phyloP scores from a whole-genome alignment of 2,888 invertebrate genomes.

The Thymelicus sylvestris region DNA sequence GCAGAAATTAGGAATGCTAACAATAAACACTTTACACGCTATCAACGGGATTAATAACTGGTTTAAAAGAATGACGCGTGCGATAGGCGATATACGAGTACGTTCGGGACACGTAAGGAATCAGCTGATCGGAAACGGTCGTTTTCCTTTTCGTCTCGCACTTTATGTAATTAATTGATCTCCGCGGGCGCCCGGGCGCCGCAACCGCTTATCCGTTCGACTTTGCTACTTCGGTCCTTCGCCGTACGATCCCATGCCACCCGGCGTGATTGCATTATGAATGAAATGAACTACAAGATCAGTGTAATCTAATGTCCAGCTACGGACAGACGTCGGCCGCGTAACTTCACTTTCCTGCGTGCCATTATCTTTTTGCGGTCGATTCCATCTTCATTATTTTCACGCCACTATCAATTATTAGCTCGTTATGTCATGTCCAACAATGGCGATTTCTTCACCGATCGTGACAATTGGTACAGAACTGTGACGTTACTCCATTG shows the following conservation, averaged over 20 bases:
- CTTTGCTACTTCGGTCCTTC: constrained; percentile 58
- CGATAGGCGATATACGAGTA: constrained; percentile 49
- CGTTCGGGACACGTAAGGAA: constrained; percentile 61
- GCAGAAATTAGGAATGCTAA: too few species aligned
- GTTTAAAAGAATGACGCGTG: constrained; percentile 58
- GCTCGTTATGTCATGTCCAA: constrained; percentile 44
- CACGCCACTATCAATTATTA: constrained; percentile 25
- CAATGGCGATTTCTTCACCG: constrained; percentile 42
- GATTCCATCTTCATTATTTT: constrained; percentile 26
- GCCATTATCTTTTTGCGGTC: constrained; percentile 19
- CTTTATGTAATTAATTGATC: constrained; percentile 76
- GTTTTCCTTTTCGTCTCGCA: constrained; percentile 78
- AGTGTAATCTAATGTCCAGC: constrained; percentile 43
- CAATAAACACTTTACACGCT: background rate
- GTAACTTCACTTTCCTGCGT: constrained; percentile 15
- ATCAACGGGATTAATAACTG: constrained; percentile 66
- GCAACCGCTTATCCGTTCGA: constrained; percentile 55
- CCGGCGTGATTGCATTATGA: constrained; percentile 65
- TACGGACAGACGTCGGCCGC: constrained; percentile 38
- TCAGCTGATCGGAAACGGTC: constrained; percentile 74
- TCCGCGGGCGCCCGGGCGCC: constrained; percentile 60
- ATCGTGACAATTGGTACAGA: constrained; percentile 39
- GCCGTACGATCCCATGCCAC: constrained; percentile 45
- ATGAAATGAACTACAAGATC: constrained; percentile 66
- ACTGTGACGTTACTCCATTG: constrained; percentile 38